phyloP scores from a whole-genome alignment of 2,113 vertebrate species.

The Nerophis ophidion region DNA sequence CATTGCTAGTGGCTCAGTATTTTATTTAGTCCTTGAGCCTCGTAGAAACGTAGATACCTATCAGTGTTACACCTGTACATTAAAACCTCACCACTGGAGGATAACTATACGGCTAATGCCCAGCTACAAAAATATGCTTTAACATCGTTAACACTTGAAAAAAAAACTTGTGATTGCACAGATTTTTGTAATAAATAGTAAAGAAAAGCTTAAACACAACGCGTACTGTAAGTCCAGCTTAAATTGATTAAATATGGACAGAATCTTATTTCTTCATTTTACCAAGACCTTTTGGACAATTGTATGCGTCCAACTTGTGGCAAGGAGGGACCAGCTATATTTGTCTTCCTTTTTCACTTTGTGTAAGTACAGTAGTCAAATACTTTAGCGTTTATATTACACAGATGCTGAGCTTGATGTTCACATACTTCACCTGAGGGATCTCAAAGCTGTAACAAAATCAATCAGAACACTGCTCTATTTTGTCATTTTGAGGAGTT shows the following conservation, averaged over 20 bases:
- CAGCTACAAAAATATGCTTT: constrained; percentile 42
- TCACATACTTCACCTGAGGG: constrained; percentile 4
- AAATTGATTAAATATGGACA: neutral
- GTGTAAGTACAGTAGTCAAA: too few relatives aligned
- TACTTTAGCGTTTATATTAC: too few relatives aligned
- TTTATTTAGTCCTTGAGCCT: constrained; percentile 4
- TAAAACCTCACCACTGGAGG: constrained; percentile 27
- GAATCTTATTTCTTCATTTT: too few relatives aligned
- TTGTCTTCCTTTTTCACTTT: too few relatives aligned
- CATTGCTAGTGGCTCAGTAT: constrained; percentile 24
- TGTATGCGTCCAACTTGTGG: too few relatives aligned
- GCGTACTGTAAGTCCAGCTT: neutral
- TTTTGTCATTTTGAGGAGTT: constrained; percentile 3
- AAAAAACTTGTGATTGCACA: too few relatives aligned
- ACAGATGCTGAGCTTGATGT: neutral
- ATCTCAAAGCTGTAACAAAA: neutral
- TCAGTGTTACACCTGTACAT: constrained; percentile 16
- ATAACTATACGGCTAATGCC: constrained; percentile 30
- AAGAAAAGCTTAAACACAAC: constrained; percentile 19
- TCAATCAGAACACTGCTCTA: neutral
- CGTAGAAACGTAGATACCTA: constrained; percentile 25
- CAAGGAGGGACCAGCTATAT: too few relatives aligned
- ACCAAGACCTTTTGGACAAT: too few relatives aligned
- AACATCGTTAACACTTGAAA: neutral
- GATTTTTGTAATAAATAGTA: neutral